Percentiles rank a stretch among this genome's conserved stretches.
Conservation (phyloP, 2,113 vertebrate genomes). For the Siniperca knerii region DNA sequence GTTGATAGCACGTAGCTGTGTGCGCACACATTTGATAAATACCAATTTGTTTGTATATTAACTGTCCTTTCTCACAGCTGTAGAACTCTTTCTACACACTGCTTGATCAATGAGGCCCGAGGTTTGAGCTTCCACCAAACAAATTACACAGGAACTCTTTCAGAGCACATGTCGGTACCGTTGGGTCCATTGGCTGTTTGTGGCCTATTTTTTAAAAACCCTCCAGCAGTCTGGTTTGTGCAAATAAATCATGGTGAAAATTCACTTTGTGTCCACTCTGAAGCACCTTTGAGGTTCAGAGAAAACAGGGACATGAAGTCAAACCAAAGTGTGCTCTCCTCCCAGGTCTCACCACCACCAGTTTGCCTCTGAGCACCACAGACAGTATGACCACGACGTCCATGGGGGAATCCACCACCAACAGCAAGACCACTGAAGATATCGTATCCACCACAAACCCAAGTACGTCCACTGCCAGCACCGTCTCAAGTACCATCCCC, state of each 20-base stretch:
- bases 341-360: conserved; percentile 77
- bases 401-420: conserved; percentile 23
- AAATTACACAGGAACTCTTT: too few species aligned
- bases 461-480: neutral
- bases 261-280: neutral
- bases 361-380: conserved; percentile 65
- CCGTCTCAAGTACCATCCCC: neutral
- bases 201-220: neutral
- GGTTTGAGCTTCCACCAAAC: neutral
- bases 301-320: neutral
- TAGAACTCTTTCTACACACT: neutral
- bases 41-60: too few species aligned
- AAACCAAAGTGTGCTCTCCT: conserved; percentile 68
- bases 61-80: too few species aligned
- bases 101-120: neutral
- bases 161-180: too few species aligned
- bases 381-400: conserved; percentile 19
- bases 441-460: conserved; percentile 1
- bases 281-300: neutral
- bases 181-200: too few species aligned
- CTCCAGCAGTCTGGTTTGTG: neutral
- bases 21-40: too few species aligned
- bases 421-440: conserved; percentile 3
- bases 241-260: neutral
- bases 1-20: too few species aligned